These are phyloP conservation scores for Barnardius zonarius DNA, from an alignment of 2,113 vertebrate species.

Conservation along the genomic window DNA sequence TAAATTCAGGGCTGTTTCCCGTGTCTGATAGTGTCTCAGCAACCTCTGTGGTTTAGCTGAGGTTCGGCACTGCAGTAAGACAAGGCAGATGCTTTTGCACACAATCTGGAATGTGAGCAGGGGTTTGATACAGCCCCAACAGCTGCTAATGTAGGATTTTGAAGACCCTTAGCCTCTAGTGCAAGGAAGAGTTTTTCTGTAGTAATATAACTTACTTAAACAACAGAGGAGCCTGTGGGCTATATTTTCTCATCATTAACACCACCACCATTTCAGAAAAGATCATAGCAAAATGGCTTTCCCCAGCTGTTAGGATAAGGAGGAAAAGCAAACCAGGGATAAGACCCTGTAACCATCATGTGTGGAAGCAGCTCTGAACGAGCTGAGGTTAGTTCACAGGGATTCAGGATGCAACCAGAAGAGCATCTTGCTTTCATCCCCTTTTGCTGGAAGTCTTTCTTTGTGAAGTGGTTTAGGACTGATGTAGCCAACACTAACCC, in stretches of 20 bases:
- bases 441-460: neutral
- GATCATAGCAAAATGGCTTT: neutral
- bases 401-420: neutral
- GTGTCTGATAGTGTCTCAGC: neutral
- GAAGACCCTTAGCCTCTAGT: neutral
- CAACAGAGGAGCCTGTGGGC: neutral
- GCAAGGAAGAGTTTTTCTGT: neutral
- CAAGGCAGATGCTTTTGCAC: neutral
- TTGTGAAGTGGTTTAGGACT: neutral
- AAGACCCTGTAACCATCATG: neutral
- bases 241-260: neutral
- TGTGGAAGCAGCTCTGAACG: neutral
- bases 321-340: neutral
- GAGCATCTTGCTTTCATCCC: neutral
- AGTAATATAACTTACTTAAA: neutral
- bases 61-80: neutral
- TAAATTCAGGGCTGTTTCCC: neutral
- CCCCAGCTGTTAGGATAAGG: neutral
- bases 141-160: neutral
- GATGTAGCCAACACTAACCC: neutral
- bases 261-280: neutral
- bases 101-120: neutral
- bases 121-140: fast-evolving
- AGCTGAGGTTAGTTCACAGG: neutral
- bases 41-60: neutral